phyloP scores from a whole-genome alignment of 1,140 invertebrate species.

The Chironomus tepperi region DNA sequence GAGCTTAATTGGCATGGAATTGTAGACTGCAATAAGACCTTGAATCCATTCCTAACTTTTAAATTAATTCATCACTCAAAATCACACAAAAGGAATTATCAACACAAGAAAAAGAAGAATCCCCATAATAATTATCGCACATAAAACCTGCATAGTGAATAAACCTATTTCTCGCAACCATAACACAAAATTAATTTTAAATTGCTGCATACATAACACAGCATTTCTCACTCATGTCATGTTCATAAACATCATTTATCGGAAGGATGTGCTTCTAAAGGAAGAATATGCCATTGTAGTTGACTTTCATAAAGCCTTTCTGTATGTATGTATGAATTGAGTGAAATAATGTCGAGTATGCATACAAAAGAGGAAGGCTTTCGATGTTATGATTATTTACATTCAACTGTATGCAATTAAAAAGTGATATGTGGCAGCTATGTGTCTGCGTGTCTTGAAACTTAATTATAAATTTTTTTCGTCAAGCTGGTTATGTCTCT shows the following conservation, averaged over 20 bases:
- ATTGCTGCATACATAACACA: background rate
- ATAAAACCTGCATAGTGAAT: no score
- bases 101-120: no score
- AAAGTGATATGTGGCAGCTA: slow-evolving; percentile 10
- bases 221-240: slow-evolving; percentile 7
- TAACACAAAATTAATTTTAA: no score
- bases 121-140: no score
- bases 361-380: background rate
- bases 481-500: background rate
- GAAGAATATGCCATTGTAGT: background rate
- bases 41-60: no score
- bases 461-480: slow-evolving; percentile 22
- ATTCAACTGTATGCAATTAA: background rate
- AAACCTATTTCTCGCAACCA: no score
- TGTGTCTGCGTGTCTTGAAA: slow-evolving; percentile 16
- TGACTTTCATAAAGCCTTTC: background rate
- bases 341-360: background rate
- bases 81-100: no score
- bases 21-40: no score
- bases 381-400: slow-evolving; percentile 11
- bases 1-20: no score
- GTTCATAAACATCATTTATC: background rate
- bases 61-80: no score
- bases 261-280: background rate
- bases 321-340: no score